Conservation (phyloP, 2,113 vertebrate species). For the Larimichthys polyactis region DNA sequence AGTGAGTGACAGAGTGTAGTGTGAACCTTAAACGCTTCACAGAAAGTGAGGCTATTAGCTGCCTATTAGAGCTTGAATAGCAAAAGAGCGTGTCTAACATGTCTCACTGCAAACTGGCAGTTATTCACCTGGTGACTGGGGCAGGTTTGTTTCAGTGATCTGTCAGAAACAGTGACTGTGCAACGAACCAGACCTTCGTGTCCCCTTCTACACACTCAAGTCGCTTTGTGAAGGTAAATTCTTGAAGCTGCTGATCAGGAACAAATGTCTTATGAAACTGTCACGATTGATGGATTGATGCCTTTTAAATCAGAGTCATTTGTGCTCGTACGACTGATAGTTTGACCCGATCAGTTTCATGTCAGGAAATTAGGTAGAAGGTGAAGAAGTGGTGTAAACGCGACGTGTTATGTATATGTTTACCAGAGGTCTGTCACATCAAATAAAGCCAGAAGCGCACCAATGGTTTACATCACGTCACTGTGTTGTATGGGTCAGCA, state of each 20-base stretch:
- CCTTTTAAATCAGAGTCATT: conserved; percentile 38
- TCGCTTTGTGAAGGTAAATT: conserved; percentile 30
- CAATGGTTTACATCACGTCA: conserved; percentile 79
- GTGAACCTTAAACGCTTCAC: conserved; percentile 62
- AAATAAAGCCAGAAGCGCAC: conserved; percentile 61
- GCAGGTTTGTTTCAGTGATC: conserved; percentile 50
- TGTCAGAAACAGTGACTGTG: conserved; percentile 60
- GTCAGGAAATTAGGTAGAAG: conserved; percentile 37
- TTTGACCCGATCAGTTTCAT: conserved; percentile 62
- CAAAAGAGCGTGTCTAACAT: conserved; percentile 41
- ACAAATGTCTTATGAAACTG: conserved; percentile 59
- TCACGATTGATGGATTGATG: conserved; percentile 62
- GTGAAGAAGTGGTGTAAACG: conserved; percentile 35
- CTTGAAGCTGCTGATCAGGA: conserved; percentile 47
- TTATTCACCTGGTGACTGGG: conserved; percentile 64
- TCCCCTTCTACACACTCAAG: conserved; percentile 9
- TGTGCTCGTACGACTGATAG: conserved; percentile 26
- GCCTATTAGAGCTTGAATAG: conserved; percentile 62
- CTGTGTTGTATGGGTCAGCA: conserved; percentile 66
- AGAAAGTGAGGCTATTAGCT: conserved; percentile 65
- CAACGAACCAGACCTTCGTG: conserved; percentile 62
- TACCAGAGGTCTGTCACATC: conserved; percentile 68
- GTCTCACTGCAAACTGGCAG: conserved; percentile 48
- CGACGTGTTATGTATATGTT: conserved; percentile 52
- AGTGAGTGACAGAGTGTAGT: conserved; percentile 64